Percentiles rank a stretch among this genome's conserved stretches.
Conservation (phyloP, 2,888 invertebrate species). For the Xestobium rufovillosum region DNA sequence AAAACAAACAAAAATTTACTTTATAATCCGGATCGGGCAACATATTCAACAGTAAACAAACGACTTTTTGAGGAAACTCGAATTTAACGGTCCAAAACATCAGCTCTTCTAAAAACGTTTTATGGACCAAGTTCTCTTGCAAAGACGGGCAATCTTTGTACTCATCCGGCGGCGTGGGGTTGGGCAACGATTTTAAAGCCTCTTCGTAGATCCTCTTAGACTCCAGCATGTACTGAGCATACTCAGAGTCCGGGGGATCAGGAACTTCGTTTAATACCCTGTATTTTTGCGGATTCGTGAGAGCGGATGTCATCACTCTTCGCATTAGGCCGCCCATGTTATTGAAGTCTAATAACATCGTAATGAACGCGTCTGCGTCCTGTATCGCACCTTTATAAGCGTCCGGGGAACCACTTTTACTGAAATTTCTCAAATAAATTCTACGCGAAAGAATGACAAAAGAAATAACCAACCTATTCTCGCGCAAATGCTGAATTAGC, state of each 20-base stretch:
- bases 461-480: slow-evolving; percentile 54
- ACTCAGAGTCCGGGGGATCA: slow-evolving; percentile 59
- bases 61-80: slow-evolving; percentile 95
- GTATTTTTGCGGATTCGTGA: slow-evolving; percentile 83
- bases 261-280: slow-evolving; percentile 60
- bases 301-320: slow-evolving; percentile 81
- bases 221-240: slow-evolving; percentile 64
- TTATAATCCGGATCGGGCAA: slow-evolving; percentile 92
- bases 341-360: slow-evolving; percentile 88
- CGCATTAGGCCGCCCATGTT: slow-evolving; percentile 97
- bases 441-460: slow-evolving; percentile 3
- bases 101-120: slow-evolving; percentile 85
- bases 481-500: slow-evolving; percentile 83
- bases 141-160: slow-evolving; percentile 75
- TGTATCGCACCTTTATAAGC: slow-evolving; percentile 63
- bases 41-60: slow-evolving; percentile 90
- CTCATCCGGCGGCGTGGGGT: slow-evolving; percentile 61
- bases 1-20: slow-evolving; percentile 43
- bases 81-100: slow-evolving; percentile 98
- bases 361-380: slow-evolving; percentile 80
- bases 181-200: slow-evolving; percentile 70
- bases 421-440: slow-evolving; percentile 24
- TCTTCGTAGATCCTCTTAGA: slow-evolving; percentile 71
- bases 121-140: slow-evolving; percentile 70
- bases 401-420: slow-evolving; percentile 46